Evolutionary conservation across 2,113 vertebrate species (phyloP), one percentile per base, ranked within the genome.

Genomic region (Dascyllus trimaculatus): DNA sequence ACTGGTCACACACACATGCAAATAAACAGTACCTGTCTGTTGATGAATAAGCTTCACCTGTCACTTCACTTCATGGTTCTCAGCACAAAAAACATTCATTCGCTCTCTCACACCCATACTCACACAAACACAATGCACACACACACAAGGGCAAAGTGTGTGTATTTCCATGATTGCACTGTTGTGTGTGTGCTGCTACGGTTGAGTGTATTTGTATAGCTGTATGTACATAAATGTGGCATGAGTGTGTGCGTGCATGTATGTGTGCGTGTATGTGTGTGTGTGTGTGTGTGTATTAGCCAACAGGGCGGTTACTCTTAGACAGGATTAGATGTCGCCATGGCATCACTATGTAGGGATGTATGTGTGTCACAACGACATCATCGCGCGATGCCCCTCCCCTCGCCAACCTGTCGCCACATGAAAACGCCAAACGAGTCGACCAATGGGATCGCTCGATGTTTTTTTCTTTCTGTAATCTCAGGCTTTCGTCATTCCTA

Each of bases 241-340:
- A 14, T 43, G 54, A 24, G 40, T 66, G 48, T 49, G 32, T 40
- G 58, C 22, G 15, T 21, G 61, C 18, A 43, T 35, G 32, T 52
- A 4, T 18, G 17, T 32, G 43, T 51, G 29, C 21, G 54, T 63
- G 57, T 69, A n/a, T 53, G 24, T 35, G 64, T 60, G 46, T 46
- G n/a, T 60, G 70, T 54, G n/a, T 54, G 64, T 69, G 19, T 70
- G 71, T 19, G 10, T 75, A 43, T 89, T 78, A 43, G 78, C 66
- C 59, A 81, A 68, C 66, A 71, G 80, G 80, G 87, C 45, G 69
- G 49, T 80, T 81, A 81, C 71, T 88, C 71, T 81, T 61, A 21
- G 29, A 58, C 19, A 51, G 73, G 84, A 86, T 88, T 88, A 89
- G 45, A 11, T 54, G 86, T 90, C 66, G 22, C 84, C 88, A 88